Evolutionary conservation across 2,888 invertebrate genomes (phyloP).

Genomic region (Heliconius aoede): DNA sequence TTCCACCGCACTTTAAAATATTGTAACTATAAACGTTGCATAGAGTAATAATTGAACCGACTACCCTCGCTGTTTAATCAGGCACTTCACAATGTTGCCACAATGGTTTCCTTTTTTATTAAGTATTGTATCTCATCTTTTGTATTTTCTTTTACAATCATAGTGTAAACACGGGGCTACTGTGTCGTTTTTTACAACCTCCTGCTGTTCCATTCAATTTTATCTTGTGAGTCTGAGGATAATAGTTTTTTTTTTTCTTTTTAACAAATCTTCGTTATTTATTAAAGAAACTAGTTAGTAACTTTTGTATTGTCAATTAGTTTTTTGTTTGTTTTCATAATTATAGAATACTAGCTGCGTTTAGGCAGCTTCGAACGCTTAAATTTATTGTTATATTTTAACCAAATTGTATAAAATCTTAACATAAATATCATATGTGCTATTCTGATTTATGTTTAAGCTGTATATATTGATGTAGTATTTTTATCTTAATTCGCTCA

Average conservation of each 20-base stretch:
- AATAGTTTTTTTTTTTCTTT: neutral
- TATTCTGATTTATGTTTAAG: too few species aligned
- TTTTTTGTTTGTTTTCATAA: neutral
- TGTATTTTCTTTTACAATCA: conserved; percentile 1
- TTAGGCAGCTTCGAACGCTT: too few species aligned
- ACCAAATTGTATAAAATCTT: too few species aligned
- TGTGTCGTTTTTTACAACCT: conserved; percentile 6
- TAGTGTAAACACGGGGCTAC: conserved; percentile 7
- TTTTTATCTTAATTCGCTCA: too few species aligned
- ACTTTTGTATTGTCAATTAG: neutral
- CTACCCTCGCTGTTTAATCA: too few species aligned
- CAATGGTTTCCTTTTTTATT: neutral
- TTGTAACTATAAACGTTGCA: neutral
- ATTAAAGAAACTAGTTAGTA: neutral
- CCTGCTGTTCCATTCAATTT: conserved; percentile 8
- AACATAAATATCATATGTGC: too few species aligned
- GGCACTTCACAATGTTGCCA: neutral
- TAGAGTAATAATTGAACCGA: neutral
- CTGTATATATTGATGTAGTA: too few species aligned
- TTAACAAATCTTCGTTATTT: neutral
- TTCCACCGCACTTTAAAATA: neutral
- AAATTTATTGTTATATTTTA: too few species aligned
- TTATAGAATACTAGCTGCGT: too few species aligned
- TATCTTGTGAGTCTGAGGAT: neutral
- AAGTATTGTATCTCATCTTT: neutral